Base-by-base conservation (phyloP, 2,888 invertebrate genomes). In the Aphodius granarius region DNA sequence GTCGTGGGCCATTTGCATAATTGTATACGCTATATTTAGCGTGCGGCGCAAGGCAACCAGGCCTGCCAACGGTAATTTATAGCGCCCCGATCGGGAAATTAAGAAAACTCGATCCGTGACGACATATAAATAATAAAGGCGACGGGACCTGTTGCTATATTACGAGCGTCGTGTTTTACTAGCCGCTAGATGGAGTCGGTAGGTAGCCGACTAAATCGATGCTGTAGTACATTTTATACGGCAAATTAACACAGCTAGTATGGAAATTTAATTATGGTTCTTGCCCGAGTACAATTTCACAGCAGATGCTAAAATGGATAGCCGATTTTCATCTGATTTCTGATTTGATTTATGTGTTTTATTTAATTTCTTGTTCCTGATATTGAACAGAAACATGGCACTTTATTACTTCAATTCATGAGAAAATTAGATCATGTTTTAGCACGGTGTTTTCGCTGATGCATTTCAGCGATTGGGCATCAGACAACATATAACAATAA, bases 1-100 rank as follows among this genome's bases (percentile, higher is more conserved):
- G 66, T 43, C 43, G 18, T 43, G 20, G 21, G 19, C 71, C 43
- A 74, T 74, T 74, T 74, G 74, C 74, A 74, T 74, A 74, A 74
- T 74, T 68, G 63, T 17, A 13, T 43, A 43, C 43, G 43, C 43
- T 43, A 43, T 43, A 43, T 43, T 43, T 43, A 43, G 43, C 43
- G 43, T 3, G 43, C 43, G 43, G 43, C 43, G 43, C 43, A 13
- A n/a, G n/a, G n/a, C n/a, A n/a, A n/a, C n/a, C 43, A 43, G 43
- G 43, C 13, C 13, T 43, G 43, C 43, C 43, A n/a, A n/a, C n/a
- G n/a, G 43, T 43, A 43, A 43, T 43, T 43, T 43, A 43, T 43
- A 43, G 43, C 43, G 43, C 43, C 13, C 43, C 43, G 43, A 43
- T 43, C 43, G 43, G 43, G 43, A 43, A 43, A 43, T 43, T 43